These are phyloP conservation scores for Myoxocephalus aenaeus DNA, from an alignment of 2,797 vertebrate genomes.

Conservation along the genomic window DNA sequence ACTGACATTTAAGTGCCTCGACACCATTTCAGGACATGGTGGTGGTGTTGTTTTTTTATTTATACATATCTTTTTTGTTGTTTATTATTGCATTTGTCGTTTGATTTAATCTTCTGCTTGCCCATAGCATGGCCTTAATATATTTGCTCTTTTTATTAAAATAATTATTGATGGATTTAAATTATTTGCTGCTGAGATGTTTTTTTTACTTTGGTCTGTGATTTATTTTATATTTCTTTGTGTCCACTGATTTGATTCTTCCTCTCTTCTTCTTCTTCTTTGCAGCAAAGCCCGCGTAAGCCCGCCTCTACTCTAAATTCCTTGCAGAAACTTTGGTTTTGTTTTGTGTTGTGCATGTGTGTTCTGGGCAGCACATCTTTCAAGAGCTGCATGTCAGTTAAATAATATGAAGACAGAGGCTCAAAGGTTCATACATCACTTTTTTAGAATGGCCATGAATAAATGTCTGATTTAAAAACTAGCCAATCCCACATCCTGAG, in stretches of 20 bases:
- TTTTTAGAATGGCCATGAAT: constrained; percentile 45
- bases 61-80: not conserved
- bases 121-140: constrained; percentile 51
- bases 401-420: constrained; percentile 57
- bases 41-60: constrained; percentile 8
- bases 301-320: constrained; percentile 70
- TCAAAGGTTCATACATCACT: constrained; percentile 44
- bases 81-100: constrained; percentile 15
- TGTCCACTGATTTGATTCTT: constrained; percentile 60
- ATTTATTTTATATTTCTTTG: not conserved
- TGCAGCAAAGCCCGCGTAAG: constrained; percentile 80
- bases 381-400: constrained; percentile 81
- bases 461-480: constrained; percentile 58
- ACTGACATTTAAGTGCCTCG: constrained; percentile 44
- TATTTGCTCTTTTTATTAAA: constrained; percentile 21
- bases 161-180: constrained; percentile 7
- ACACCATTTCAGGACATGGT: constrained; percentile 22
- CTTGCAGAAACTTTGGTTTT: constrained; percentile 77
- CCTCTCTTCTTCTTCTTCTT: constrained; percentile 57
- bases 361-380: constrained; percentile 80
- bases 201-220: constrained; percentile 29
- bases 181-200: constrained; percentile 40
- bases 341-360: constrained; percentile 85
- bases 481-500: constrained; percentile 47
- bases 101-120: constrained; percentile 33